Percentiles rank a stretch among this genome's conserved stretches.
Evolutionary conservation across 2,888 invertebrate genomes (phyloP).

Genomic region (Helicoverpa assulta): DNA sequence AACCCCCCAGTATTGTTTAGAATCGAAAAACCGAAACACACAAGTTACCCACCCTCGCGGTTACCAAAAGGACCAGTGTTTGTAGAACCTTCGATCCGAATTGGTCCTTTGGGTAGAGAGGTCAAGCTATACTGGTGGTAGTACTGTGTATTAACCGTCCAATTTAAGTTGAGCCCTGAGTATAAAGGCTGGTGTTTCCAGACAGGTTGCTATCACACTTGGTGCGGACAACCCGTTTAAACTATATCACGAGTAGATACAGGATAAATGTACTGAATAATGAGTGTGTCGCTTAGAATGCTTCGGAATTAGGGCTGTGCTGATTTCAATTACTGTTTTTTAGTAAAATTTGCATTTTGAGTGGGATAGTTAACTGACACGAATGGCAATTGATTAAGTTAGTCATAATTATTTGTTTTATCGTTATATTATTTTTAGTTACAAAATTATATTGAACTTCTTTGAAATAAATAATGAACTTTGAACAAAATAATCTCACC

Average conservation of each 20-base stretch:
- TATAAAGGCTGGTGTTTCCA: constrained; percentile 35
- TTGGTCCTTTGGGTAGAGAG: constrained; percentile 1
- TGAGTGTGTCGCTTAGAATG: constrained; percentile 60
- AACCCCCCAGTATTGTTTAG: constrained; percentile 10
- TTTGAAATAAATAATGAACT: no score
- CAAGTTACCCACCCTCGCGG: constrained; percentile 11
- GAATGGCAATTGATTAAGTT: no score
- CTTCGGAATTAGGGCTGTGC: constrained; percentile 61
- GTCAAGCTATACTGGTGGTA: background rate
- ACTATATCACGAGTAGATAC: constrained; percentile 70
- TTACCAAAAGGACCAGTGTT: constrained; percentile 16
- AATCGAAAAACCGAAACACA: constrained; percentile 12
- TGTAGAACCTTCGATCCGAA: constrained; percentile 17
- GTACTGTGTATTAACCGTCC: background rate
- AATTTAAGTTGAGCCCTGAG: constrained; percentile 28
- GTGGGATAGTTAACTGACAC: no score
- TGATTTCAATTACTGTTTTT: constrained; percentile 6
- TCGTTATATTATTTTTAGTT: no score
- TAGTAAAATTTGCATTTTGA: no score
- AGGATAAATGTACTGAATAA: constrained; percentile 72
- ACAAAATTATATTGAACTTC: no score
- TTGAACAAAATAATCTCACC: no score
- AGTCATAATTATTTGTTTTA: no score
- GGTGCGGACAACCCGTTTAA: constrained; percentile 61
- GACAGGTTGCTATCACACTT: constrained; percentile 59